phyloP scores from a whole-genome alignment of 1,140 invertebrate genomes.

The Drosophila tropicalis region DNA sequence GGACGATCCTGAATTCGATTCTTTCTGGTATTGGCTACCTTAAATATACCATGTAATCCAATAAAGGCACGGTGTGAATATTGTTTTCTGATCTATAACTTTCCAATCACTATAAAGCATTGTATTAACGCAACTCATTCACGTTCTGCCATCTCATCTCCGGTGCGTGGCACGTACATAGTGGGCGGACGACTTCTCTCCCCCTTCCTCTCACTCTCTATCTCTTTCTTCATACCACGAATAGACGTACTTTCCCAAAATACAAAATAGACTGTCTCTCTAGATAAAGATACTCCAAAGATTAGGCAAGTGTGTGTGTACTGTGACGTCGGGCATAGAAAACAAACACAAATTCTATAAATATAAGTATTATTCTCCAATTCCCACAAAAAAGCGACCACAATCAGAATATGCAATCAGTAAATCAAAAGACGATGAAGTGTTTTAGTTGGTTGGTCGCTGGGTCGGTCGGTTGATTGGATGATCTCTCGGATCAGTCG shows the following conservation, averaged over 20 bases:
- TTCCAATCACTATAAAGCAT: conserved; percentile 25
- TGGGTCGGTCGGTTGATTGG: neutral
- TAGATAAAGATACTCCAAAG: conserved; percentile 4
- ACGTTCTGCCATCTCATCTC: conserved; percentile 46
- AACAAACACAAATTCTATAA: conserved; percentile 14
- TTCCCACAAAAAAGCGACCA: neutral
- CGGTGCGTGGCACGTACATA: conserved; percentile 31
- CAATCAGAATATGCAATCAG: conserved; percentile 5
- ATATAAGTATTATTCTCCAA: conserved; percentile 1
- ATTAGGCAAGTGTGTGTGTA: neutral
- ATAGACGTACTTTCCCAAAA: neutral
- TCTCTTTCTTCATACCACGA: neutral
- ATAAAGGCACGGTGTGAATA: neutral
- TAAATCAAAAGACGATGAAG: conserved; percentile 9
- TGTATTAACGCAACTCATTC: conserved; percentile 18
- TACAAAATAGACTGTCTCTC: neutral
- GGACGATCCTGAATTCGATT: no score
- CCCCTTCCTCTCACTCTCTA: no score
- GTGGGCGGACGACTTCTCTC: neutral
- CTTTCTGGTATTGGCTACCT: no score
- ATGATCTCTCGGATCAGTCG: neutral
- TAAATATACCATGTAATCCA: no score
- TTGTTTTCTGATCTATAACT: conserved; percentile 8
- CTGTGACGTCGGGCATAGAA: neutral
- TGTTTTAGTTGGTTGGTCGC: neutral